phyloP scores from a whole-genome alignment of 92 coral and sea anemone genomes.

The Parazoanthus darwini region DNA sequence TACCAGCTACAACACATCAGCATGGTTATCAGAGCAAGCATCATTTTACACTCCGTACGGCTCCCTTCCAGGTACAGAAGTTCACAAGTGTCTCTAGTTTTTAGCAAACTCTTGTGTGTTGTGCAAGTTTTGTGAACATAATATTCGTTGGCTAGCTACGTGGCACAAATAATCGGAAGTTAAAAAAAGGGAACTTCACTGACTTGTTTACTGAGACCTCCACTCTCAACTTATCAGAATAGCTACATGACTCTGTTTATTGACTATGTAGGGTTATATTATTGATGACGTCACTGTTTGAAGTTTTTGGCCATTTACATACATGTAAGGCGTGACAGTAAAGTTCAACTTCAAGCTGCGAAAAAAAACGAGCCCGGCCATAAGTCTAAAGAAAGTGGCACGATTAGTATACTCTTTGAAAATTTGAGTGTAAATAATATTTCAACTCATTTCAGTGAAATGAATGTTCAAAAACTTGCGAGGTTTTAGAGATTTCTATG shows the following conservation, averaged over 20 bases:
- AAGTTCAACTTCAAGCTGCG: no score
- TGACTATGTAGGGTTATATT: neutral
- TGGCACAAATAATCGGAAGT: neutral
- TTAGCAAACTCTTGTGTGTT: neutral
- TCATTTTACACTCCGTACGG: slow-evolving; percentile 62
- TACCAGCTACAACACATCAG: slow-evolving; percentile 42
- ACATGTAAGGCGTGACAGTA: no score
- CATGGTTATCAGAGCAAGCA: slow-evolving; percentile 69
- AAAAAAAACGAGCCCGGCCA: no score
- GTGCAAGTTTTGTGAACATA: no score
- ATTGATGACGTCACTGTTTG: neutral
- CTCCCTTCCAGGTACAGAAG: slow-evolving; percentile 49
- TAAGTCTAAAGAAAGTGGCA: no score
- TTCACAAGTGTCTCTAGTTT: neutral
- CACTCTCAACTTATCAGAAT: neutral
- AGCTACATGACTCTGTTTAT: neutral
- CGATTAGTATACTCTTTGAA: no score
- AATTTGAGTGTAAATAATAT: no score
- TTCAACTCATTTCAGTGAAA: no score
- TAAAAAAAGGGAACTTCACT: neutral
- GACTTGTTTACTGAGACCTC: no score
- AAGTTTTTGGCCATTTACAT: no score
- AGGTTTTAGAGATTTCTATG: no score
- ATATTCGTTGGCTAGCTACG: neutral
- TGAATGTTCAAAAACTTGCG: no score